These are phyloP conservation scores for Xiphophorus birchmanni DNA, from an alignment of 2,797 vertebrate genomes.

Conservation along the genomic window DNA sequence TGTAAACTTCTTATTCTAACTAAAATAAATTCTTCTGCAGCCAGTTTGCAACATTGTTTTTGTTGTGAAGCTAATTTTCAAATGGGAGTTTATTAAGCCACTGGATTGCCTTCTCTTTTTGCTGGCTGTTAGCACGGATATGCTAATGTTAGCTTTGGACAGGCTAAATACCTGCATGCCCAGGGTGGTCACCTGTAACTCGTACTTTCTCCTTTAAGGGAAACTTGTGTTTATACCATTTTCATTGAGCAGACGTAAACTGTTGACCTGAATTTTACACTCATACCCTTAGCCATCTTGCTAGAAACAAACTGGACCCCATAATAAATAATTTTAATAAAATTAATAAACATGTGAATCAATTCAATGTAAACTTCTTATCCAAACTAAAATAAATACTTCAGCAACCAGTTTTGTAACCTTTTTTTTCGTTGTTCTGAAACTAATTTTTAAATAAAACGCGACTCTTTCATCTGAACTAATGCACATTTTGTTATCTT, in stretches of 20 bases:
- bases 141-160: no score
- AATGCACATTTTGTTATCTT: background rate
- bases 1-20: background rate
- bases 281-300: background rate
- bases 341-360: background rate
- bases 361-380: background rate
- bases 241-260: background rate
- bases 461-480: slow-evolving; percentile 1
- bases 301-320: background rate
- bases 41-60: background rate
- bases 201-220: no score
- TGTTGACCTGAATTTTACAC: background rate
- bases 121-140: no score
- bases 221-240: no score
- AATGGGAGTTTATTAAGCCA: background rate
- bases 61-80: background rate
- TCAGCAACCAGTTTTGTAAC: background rate
- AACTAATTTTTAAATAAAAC: background rate
- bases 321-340: background rate
- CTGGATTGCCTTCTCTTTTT: no score
- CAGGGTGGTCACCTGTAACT: no score
- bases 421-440: background rate
- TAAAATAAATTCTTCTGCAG: background rate
- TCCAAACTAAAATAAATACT: background rate
- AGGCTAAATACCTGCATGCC: no score